Conservation (phyloP, 2,797 vertebrate genomes). For the Bradypodion ventrale region DNA sequence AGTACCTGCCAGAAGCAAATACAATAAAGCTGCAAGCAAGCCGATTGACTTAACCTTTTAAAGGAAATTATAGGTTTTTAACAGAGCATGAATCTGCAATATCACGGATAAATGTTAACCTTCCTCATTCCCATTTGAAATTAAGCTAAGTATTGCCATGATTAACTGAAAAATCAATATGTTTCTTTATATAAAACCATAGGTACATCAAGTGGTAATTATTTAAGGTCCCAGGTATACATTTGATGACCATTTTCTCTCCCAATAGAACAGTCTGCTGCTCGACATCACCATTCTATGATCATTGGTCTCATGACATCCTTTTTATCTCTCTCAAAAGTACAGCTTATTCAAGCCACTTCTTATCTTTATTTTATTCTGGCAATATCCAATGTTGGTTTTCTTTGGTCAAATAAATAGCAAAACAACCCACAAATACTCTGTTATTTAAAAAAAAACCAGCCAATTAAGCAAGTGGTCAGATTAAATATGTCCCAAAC, state of each 20-base stretch:
- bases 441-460: not conserved
- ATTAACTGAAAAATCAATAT: conserved; percentile 29
- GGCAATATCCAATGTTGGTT: not conserved
- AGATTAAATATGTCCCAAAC: not conserved
- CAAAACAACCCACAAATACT: not conserved
- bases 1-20: not conserved
- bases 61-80: conserved; percentile 29
- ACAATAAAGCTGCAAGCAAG: conserved; percentile 6
- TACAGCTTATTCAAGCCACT: not conserved
- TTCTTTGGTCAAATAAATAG: not conserved
- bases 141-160: not conserved
- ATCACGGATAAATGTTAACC: not conserved
- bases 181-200: conserved; percentile 9
- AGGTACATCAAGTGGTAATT: not conserved
- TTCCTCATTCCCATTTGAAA: conserved; percentile 32
- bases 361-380: conserved; percentile 13
- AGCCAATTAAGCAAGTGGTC: not conserved
- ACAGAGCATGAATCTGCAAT: conserved; percentile 22
- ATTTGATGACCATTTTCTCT: conserved; percentile 7
- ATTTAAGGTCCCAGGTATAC: not conserved
- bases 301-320: not conserved
- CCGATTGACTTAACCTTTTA: conserved; percentile 24
- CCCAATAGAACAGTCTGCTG: conserved; percentile 9
- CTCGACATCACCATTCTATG: not conserved
- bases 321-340: conserved; percentile 6